Evolutionary conservation across 2,797 vertebrate genomes (phyloP).

Genomic region (Lacerta agilis): DNA sequence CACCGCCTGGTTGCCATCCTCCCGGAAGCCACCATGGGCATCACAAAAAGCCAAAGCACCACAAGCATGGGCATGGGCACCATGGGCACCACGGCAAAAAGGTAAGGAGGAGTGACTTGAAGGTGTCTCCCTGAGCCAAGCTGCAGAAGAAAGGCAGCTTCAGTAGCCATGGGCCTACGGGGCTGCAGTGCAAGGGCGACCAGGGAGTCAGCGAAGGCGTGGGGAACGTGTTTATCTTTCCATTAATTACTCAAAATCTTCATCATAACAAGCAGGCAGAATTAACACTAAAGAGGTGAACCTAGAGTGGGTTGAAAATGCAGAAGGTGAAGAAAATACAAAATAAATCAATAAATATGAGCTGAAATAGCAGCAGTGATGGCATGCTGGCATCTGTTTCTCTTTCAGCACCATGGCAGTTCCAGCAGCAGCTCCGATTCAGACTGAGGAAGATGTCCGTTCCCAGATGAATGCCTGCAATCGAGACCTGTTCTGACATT

Average conservation of each 20-base stretch:
- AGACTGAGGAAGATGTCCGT: conserved; percentile 26
- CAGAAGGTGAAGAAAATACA: neutral
- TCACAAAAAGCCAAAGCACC: conserved; percentile 19
- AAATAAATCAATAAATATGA: neutral
- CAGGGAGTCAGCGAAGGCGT: neutral
- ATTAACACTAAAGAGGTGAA: neutral
- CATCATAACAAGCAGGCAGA: neutral
- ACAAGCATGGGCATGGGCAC: neutral
- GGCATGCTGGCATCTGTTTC: neutral
- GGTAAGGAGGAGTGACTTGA: neutral
- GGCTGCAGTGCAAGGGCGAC: neutral
- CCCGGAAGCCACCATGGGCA: neutral
- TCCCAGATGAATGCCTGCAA: fast-evolving
- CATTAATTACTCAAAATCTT: neutral
- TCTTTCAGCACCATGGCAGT: conserved; percentile 37
- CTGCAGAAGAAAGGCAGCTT: neutral
- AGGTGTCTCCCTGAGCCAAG: neutral
- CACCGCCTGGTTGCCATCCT: neutral
- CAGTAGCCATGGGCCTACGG: neutral
- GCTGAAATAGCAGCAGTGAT: neutral
- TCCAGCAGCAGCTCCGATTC: conserved; percentile 55
- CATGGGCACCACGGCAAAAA: conserved; percentile 12
- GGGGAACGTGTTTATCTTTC: neutral
- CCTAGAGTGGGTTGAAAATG: neutral
- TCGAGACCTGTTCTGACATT: fast-evolving